Base-by-base conservation (phyloP, 2,888 invertebrate species). In the Pyrochroa serraticornis region DNA sequence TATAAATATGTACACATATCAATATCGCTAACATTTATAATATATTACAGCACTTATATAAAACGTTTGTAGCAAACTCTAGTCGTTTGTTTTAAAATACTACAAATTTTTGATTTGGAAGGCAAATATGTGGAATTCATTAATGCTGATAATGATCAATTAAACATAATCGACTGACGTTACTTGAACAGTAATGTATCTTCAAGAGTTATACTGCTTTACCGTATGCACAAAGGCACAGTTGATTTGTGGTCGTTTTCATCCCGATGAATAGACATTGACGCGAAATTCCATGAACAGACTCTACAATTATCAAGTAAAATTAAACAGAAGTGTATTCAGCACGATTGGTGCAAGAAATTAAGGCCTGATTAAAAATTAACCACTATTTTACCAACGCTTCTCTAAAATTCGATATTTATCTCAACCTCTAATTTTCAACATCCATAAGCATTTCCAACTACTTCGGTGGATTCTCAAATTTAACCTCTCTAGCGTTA, bases 1-100 rank as follows among this genome's bases (percentile, higher is more conserved):
- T 72, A 71, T 73, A 72, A 67, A 70, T 72, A 69, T 62, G 22
- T 69, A 71, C 69, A 70, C 63, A 63, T 68, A 71, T 66, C 67
- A 71, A 71, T 68, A 65, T 66, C 65, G 60, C 66, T 68, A 72
- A 70, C 68, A 71, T 67, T 58, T 55, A 70, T 63, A 42, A 46
- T 45, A 45, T 46, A 46, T 56, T 53, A 51, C 55, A 49, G 51
- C 54, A 38, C 32, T 56, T 52, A 46, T 68, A 67, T 67, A 68
- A 66, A 68, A 66, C 62, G 63, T 64, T 62, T 63, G 62, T 65
- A 63, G 64, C 61, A 64, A 66, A 61, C 55, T 59, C 58, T 50
- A 55, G 42, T 47, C 33, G 49, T 60, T 39, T 8, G 38, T 35
- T n/a, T 55, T 44, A 43, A 53, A 46, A 53, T 41, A 35, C 14